These are phyloP conservation scores for Pachliopta kotzebuea DNA, from an alignment of 2,888 invertebrate species.

Conservation along the genomic window DNA sequence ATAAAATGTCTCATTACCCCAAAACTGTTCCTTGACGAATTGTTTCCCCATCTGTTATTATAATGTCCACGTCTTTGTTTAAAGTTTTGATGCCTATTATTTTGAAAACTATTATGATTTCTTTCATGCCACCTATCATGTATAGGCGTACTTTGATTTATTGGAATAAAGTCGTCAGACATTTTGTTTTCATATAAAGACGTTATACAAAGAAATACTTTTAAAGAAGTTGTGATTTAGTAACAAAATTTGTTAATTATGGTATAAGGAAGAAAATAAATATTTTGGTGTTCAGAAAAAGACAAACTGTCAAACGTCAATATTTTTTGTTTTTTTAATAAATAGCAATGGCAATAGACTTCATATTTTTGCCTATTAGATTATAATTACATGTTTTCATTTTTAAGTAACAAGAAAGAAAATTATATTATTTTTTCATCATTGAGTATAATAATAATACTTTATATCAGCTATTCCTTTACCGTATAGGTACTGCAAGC, in stretches of 20 bases:
- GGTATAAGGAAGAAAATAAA: not conserved
- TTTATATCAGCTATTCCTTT: too few species aligned
- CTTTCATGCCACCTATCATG: conserved; percentile 51
- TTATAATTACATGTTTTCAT: not conserved
- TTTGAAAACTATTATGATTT: conserved; percentile 45
- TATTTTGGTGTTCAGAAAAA: not conserved
- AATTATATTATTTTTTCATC: too few species aligned
- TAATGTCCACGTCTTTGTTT: conserved; percentile 44
- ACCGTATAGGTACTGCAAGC: too few species aligned
- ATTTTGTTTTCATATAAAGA: conserved; percentile 37
- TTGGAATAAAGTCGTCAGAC: conserved; percentile 69
- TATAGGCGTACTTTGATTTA: conserved; percentile 69
- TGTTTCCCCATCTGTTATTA: conserved; percentile 52
- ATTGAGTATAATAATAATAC: too few species aligned
- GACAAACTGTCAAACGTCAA: not conserved
- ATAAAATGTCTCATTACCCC: conserved; percentile 41
- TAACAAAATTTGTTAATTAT: not conserved
- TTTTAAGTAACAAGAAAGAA: too few species aligned
- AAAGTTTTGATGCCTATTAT: conserved; percentile 41
- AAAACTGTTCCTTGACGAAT: conserved; percentile 54
- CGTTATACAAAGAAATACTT: not conserved
- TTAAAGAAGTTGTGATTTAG: not conserved
- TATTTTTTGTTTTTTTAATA: not conserved
- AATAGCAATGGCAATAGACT: not conserved
- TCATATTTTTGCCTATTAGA: not conserved